Evolutionary conservation across 2,888 invertebrate genomes (phyloP), one percentile per base, ranked within the genome.

Genomic region (Cephus pygmeus): DNA sequence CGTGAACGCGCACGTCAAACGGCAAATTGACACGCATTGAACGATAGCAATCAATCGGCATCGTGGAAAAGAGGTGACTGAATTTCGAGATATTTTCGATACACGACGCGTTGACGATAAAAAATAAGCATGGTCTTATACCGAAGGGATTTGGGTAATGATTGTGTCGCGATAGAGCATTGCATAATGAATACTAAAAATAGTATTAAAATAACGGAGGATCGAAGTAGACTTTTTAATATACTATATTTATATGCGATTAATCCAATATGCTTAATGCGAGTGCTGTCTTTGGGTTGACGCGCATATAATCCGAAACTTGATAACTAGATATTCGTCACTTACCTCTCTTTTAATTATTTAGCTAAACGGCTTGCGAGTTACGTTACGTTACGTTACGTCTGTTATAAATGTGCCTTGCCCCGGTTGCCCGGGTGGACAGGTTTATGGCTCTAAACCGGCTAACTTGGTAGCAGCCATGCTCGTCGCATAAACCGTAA

Each of bases 401-500:
- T 87, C 85, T 87, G 88, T 88, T 89, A 89, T 90, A 89, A 88
- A 89, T 89, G 89, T 83, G 85, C 85, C 76, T 79, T 68, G 68
- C 73, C 71, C 76, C 73, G 75, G 78, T 34, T 75, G 36, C 34
- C 69, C 71, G 71, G 77, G 77, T 76, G 78, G 80, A 78, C 81
- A 84, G 85, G 87, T 89, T 89, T 89, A 89, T 88, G 88, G 85
- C 87, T 87, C 87, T 88, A 89, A 90, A 88, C 86, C 56, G 87
- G 88, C 87, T 87, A 90, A 88, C 88, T 89, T 86, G 86, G 84
- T 83, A 86, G 86, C 87, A 84, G 82, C 87, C 86, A 85, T 81
- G 87, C 85, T 86, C 86, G 87, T 86, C 86, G 87, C 87, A 88
- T 88, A 90, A 90, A 90, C 88, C 87, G 88, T 89, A 89, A 90